Evolutionary conservation across 2,113 vertebrate species (phyloP), one percentile per base, ranked within the genome.

Genomic region (Perca schrenkii): DNA sequence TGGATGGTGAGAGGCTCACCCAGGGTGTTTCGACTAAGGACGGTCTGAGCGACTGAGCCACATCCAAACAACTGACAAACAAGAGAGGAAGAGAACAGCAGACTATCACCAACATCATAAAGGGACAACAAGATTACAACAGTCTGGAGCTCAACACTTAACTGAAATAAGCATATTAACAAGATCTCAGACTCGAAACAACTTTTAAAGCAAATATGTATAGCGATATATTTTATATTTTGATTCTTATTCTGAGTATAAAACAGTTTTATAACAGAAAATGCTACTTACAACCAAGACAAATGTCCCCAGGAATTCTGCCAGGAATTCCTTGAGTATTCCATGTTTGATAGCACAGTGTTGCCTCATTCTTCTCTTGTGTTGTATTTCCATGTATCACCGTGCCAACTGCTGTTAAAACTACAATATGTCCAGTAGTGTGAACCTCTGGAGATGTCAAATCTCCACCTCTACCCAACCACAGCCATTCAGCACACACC

Each of bases 291-390:
- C 98, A 73, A 99, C 96, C 94, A 99, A 28, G 80, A 98, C 92
- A 83, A 97, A 97, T 0, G 98, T 99, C 64, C 97, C 98, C 88
- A 99, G 93, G 93, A 99, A 97, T 92, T 99, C 98, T 0, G 97
- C 96, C 80, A 99, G 91, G 4, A 94, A 96, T 95, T 98, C 97
- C 94, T 97, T 99, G 62, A 94, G 80, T 87, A 97, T 81, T 74
- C 90, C 85, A 94, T 96, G 97, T 94, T 96, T 98, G 80, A 99
- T 90, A 78, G 90, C 92, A 88, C 97, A 94, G 90, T 92, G 97
- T 79, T 96, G 95, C 90, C 95, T 97, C 95, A 97, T 96, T 84
- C 80, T 96, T 86, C 85, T 95, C 77, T 83, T 83, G 17, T 64
- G 87, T 52, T 91, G 83, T 82, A 40, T 80, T 75, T 92, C 92